These are phyloP conservation scores for Nymphicus hollandicus DNA, from an alignment of 2,113 vertebrate genomes.

Conservation along the genomic window DNA sequence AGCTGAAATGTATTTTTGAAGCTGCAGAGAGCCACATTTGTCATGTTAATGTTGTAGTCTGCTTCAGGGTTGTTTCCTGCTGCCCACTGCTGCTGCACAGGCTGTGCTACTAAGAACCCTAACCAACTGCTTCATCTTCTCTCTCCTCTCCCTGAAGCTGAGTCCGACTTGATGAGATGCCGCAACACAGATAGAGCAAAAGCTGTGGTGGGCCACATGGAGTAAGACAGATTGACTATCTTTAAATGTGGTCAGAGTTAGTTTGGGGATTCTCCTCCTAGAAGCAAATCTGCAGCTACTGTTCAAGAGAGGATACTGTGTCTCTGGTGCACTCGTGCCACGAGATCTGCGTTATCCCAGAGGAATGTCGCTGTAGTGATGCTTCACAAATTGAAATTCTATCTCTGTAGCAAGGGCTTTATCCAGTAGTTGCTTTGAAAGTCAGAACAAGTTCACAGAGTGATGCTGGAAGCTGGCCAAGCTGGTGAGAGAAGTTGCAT, in stretches of 20 bases:
- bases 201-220: not conserved
- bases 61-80: not conserved
- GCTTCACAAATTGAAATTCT: not conserved
- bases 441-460: not conserved
- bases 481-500: not conserved
- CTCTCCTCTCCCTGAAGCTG: not conserved
- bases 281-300: not conserved
- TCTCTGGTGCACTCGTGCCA: not conserved
- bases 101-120: not conserved
- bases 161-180: rapidly evolving
- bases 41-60: not conserved
- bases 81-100: not conserved
- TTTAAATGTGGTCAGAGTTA: not conserved
- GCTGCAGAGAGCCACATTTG: not conserved
- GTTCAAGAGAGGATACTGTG: not conserved
- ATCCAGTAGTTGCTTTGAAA: not conserved
- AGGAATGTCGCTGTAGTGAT: not conserved
- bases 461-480: not conserved
- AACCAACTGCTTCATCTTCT: not conserved
- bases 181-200: not conserved
- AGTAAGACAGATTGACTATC: not conserved
- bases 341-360: not conserved
- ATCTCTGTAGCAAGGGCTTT: not conserved
- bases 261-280: not conserved
- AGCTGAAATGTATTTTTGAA: not conserved